Evolutionary conservation across 2,113 vertebrate genomes (phyloP).

Genomic region (Gymnorhina tibicen): DNA sequence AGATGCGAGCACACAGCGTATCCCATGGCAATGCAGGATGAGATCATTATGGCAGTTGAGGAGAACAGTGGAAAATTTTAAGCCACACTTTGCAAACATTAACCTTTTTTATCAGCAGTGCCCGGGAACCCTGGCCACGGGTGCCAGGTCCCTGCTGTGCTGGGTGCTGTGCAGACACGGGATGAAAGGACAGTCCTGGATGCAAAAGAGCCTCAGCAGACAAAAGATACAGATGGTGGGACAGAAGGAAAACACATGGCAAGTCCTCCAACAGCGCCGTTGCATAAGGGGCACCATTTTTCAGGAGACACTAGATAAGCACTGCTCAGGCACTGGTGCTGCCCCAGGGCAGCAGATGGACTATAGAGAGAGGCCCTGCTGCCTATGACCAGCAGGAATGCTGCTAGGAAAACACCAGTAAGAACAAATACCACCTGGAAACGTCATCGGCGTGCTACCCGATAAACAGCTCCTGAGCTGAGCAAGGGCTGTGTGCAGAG

Average conservation of each 20-base stretch:
- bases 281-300: not conserved
- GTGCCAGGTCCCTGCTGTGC: not conserved
- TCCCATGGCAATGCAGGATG: not conserved
- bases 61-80: not conserved
- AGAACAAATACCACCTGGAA: not conserved
- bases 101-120: not conserved
- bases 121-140: not conserved
- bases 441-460: accelerated
- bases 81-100: not conserved
- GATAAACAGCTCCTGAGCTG: not conserved
- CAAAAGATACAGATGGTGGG: not conserved
- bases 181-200: not conserved
- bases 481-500: not conserved
- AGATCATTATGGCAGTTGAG: not conserved
- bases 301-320: not conserved
- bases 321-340: not conserved
- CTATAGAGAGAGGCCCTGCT: not conserved
- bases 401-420: not conserved
- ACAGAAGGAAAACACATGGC: not conserved
- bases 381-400: not conserved
- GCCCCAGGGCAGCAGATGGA: not conserved
- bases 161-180: not conserved
- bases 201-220: not conserved
- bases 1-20: not conserved
- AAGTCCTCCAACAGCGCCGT: not conserved